Evolutionary conservation across 1,140 invertebrate species (phyloP).

Genomic region (Microplitis demolitor): DNA sequence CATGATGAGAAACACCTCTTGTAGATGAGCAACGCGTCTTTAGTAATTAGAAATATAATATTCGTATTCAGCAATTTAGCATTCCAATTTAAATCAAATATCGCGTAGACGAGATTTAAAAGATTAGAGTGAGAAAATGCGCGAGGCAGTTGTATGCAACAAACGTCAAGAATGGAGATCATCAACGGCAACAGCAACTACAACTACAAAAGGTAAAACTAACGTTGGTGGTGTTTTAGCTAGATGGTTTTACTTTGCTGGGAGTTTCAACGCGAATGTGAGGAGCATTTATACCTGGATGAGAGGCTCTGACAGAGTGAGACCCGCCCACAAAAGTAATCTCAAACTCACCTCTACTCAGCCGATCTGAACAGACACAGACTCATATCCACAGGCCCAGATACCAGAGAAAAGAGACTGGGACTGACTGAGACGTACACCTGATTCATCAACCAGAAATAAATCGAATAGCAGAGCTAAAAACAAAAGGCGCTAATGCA

Average conservation of each 20-base stretch:
- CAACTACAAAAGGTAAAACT: neutral
- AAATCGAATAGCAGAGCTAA: conserved; percentile 45
- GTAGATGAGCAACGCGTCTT: conserved; percentile 1
- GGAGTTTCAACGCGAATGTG: conserved; percentile 24
- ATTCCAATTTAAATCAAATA: conserved; percentile 59
- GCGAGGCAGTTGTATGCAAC: conserved; percentile 16
- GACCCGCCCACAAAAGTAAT: conserved; percentile 64
- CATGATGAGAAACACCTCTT: too few relatives aligned
- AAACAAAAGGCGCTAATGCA: conserved; percentile 28
- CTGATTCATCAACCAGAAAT: conserved; percentile 60
- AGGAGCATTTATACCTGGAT: conserved; percentile 30
- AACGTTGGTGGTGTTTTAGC: neutral
- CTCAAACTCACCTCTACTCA: conserved; percentile 41
- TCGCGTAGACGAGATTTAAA: conserved; percentile 24
- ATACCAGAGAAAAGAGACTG: neutral
- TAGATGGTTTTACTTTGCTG: neutral
- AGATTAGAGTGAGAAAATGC: conserved; percentile 26
- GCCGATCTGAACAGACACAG: conserved; percentile 16
- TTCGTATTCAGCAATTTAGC: conserved; percentile 40
- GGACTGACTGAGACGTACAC: conserved; percentile 22
- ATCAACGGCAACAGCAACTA: neutral
- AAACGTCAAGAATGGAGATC: conserved; percentile 1
- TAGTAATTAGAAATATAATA: conserved; percentile 41
- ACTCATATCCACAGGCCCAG: conserved; percentile 17
- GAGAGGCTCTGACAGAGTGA: conserved; percentile 56